Evolutionary conservation across 2,113 vertebrate species (phyloP), one percentile per base, ranked within the genome.

Genomic region (Dermatemys mawii): DNA sequence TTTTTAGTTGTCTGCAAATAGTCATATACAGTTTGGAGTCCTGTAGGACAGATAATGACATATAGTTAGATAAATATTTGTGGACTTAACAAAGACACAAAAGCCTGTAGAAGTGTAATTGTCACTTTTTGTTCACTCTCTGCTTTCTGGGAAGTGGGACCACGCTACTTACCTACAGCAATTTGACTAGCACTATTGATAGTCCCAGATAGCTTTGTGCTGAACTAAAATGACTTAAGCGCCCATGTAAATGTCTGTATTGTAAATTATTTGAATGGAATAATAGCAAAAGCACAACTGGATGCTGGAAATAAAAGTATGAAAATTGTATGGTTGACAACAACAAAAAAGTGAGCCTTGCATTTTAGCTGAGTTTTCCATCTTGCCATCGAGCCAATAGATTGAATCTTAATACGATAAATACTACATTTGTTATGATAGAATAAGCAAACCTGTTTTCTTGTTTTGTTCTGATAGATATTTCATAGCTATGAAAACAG

Each of bases 121-220:
- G 79, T 57, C 57, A 60, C 85, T 3, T 84, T 91, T 86, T 83
- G 81, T 93, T 95, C 67, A 88, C 50, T 91, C 75, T 92, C 49
- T 90, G 88, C 87, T 94, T 92, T 80, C 86, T 75, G 73, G 80
- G 92, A 88, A 57, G 63, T 49, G n/a, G 80, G 70, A 51, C 41
- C 41, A 50, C 54, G 9, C 53, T 86, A 57, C 88, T 67, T 50
- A 78, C 84, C 55, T 81, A 83, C 14, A 26, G 85, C 91, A 87
- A 90, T 81, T 53, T 50, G 83, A 87, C 95, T 87, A 49, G 44
- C 8, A 1, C 83, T 90, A 44, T 84, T 92, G 87, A 93, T 92
- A 92, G 83, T 83, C 78, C 27, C 49, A 55, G 88, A 89, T 88
- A 92, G 92, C 91, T 96, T 84, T 86, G 73, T 93, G 84, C 88